Evolutionary conservation across 2,113 vertebrate species (phyloP), one percentile per base, ranked within the genome.

Genomic region (Rhombomys opimus): DNA sequence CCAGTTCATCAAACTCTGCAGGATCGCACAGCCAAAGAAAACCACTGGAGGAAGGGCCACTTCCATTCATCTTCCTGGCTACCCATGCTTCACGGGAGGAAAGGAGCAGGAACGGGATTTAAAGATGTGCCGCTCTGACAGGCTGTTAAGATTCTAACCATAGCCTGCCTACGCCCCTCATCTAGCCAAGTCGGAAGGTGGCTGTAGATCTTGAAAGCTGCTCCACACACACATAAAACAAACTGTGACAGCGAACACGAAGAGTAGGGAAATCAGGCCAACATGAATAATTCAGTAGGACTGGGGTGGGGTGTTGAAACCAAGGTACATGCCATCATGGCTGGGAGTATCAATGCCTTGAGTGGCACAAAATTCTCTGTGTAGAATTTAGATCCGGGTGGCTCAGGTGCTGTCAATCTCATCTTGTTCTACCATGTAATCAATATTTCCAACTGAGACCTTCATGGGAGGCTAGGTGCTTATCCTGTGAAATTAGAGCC

Each of bases 401-500:
- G 59, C 76, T 95, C 41, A n/a, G 27, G 63, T 77, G 68, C 86
- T 61, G 30, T 63, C 96, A 97, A 35, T 96, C 20, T 41, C 82
- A 77, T 87, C 84, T 76, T 93, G 25, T 15, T 72, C 73, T 12
- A 95, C 57, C 87, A 38, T 23, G 8, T 7, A 70, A 94, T 27
- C 18, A 41, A 95, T 93, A 70, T 32, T 93, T 63, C 93, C 9
- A 5, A 75, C 46, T 7, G 92, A 89, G 96, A 35, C 57, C 94
- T 97, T 87, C 61, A 38, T 11, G 0, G 96, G 97, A 98, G 89
- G 87, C 85, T 65, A 61, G 67, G 59, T 97, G 13, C 8, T 98
- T 95, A 94, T 78, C 75, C 94, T 95, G 96, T 97, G 95, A 9
- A 76, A 96, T 96, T 91, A 96, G 95, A 98, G 85, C 35, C 96